These are phyloP conservation scores for Drosophila yakuba DNA, from an alignment of 1,140 invertebrate species.

Conservation along the genomic window DNA sequence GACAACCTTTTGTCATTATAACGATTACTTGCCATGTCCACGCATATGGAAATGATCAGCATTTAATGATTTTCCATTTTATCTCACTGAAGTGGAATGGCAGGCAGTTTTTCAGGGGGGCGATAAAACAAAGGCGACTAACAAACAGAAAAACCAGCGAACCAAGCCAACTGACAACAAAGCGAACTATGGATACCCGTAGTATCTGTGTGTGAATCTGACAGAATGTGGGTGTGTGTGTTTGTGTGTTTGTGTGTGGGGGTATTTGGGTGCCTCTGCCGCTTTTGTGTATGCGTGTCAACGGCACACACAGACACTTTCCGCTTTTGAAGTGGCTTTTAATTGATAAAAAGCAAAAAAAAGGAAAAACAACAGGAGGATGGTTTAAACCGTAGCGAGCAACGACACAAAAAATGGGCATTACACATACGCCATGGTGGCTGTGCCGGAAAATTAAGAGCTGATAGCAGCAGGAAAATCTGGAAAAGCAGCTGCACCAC, in stretches of 20 bases:
- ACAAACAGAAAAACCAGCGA: constrained; percentile 67
- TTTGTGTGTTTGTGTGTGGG: constrained; percentile 19
- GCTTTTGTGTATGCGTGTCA: constrained; percentile 69
- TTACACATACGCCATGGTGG: constrained; percentile 79
- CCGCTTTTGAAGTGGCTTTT: constrained; percentile 83
- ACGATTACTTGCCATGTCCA: not conserved
- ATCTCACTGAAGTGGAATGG: constrained; percentile 11
- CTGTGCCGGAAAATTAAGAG: constrained; percentile 63
- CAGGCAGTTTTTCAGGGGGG: constrained; percentile 1
- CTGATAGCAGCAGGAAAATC: constrained; percentile 67
- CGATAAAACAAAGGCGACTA: constrained; percentile 79
- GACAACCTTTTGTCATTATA: no score
- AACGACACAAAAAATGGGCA: constrained; percentile 45
- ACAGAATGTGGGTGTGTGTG: constrained; percentile 21
- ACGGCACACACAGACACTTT: constrained; percentile 74
- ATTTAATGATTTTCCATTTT: constrained; percentile 44
- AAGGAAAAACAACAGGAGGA: constrained; percentile 11
- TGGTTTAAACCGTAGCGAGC: constrained; percentile 54
- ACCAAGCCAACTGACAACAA: constrained; percentile 74
- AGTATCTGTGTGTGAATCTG: constrained; percentile 31
- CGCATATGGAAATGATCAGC: constrained; percentile 5
- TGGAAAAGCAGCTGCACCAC: constrained; percentile 4
- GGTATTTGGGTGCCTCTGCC: constrained; percentile 53
- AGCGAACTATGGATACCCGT: constrained; percentile 47
- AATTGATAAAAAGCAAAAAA: constrained; percentile 77